phyloP scores from a whole-genome alignment of 2,888 invertebrate species.

The Drosophila helvetica region DNA sequence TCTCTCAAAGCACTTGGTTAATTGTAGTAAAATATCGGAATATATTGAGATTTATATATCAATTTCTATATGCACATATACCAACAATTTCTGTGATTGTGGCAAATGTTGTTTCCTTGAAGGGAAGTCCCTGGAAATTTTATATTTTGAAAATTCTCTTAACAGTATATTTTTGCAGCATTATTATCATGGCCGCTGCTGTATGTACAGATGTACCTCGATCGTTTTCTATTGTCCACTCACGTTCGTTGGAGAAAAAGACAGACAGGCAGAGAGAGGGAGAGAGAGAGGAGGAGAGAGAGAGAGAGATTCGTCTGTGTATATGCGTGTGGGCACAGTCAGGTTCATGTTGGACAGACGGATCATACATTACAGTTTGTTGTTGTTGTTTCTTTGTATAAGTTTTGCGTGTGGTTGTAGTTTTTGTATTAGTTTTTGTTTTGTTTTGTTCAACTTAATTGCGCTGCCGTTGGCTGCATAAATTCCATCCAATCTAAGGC shows the following conservation, averaged over 20 bases:
- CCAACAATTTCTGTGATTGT: too few species aligned
- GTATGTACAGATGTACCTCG: slow-evolving; percentile 50
- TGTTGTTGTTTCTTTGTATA: neutral
- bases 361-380: slow-evolving; percentile 4
- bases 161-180: neutral
- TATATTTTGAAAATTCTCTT: too few species aligned
- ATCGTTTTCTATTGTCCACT: slow-evolving; percentile 72
- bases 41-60: too few species aligned
- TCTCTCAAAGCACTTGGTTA: too few species aligned
- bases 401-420: neutral
- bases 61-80: too few species aligned
- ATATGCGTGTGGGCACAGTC: slow-evolving; percentile 47
- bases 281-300: neutral
- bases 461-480: slow-evolving; percentile 63
- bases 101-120: too few species aligned
- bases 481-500: slow-evolving; percentile 77
- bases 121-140: too few species aligned
- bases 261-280: slow-evolving; percentile 8
- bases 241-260: slow-evolving; percentile 40
- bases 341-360: slow-evolving; percentile 43
- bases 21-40: too few species aligned
- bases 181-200: neutral
- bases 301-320: neutral
- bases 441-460: slow-evolving; percentile 58
- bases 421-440: neutral